A percentile compares a stretch with the other conserved stretches of the same genome.
phyloP scores from a whole-genome alignment of 2,888 invertebrate genomes.

The Dolichopus griseipennis region DNA sequence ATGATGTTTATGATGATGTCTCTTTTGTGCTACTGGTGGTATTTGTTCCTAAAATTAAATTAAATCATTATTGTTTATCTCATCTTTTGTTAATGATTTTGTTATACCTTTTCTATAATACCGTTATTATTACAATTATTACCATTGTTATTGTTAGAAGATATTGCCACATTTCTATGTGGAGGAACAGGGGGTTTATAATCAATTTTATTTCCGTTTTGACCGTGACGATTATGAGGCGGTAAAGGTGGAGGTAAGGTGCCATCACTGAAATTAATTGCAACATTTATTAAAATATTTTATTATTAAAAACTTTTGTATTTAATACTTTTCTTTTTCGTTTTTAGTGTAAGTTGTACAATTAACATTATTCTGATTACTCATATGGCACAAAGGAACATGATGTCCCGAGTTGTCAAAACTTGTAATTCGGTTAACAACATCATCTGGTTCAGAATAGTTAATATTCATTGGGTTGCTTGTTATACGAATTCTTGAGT shows the following conservation, averaged over 20 bases:
- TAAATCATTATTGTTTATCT: background rate
- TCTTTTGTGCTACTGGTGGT: conserved; percentile 22
- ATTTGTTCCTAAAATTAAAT: conserved; percentile 16
- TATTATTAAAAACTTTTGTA: background rate
- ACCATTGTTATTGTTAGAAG: conserved; percentile 45
- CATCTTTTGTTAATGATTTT: background rate
- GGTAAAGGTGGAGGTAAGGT: conserved; percentile 46
- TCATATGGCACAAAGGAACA: conserved; percentile 35
- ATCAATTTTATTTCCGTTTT: conserved; percentile 51
- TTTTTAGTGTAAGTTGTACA: conserved; percentile 65
- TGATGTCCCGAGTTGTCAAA: conserved; percentile 55
- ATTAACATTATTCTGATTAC: conserved; percentile 31
- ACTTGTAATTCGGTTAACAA: conserved; percentile 51
- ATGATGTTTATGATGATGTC: conserved; percentile 35
- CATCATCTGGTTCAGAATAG: conserved; percentile 59
- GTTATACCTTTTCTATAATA: conserved; percentile 23
- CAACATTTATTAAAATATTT: background rate
- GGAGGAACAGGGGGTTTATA: conserved; percentile 85
- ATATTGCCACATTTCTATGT: conserved; percentile 63
- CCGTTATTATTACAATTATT: conserved; percentile 21
- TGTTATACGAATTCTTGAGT: conserved; percentile 60
- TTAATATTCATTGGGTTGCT: conserved; percentile 65
- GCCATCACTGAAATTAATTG: conserved; percentile 38
- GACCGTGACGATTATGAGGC: conserved; percentile 42
- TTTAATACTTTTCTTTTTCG: conserved; percentile 33